Evolutionary conservation across 2,797 vertebrate genomes (phyloP), one percentile per base, ranked within the genome.

Genomic region (Sebastolobus altivelis): DNA sequence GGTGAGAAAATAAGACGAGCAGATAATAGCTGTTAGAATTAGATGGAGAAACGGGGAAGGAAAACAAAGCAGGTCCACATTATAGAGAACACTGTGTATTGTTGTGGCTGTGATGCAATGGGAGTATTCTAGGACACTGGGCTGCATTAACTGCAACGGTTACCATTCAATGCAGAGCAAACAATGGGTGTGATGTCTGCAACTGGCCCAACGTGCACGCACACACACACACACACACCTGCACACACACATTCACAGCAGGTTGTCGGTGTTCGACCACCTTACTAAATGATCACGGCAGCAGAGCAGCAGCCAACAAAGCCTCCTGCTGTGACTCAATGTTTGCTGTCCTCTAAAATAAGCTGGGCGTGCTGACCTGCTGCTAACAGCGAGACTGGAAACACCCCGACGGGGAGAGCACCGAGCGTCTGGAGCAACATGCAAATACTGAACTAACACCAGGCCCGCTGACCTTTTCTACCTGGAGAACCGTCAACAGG

Each of bases 161-260:
- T 76, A 79, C 87, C 62, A 83, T 87, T 89, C 71, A 73, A 37
- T 55, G 46, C 68, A 73, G 22, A 61, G 52, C 43, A 61, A 89
- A 94, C 92, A 94, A 93, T 89, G 73, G 77, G 12, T 33, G 40
- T 60, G 76, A 86, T 91, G 89, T 83, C 85, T 85, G 33, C 13
- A 61, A 79, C 56, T 52, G 38, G 31, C 67, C 66, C 72, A 65
- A 65, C 52, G 61, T 60, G 16, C 35, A 20, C 3, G 33, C 18
- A 3, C 6, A 6, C 12, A 12, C 25, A 20, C 8, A 33, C 72
- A 58, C 58, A 63, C 68, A 33, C 52, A 55, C n/a, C 40, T 63
- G 20, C 59, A 61, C 11, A 73, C 71, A 76, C 31, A 71, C 40
- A 10, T 9, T 12, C 66, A 25, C 72, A 63, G 66, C 75, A 76